These are phyloP conservation scores for Neodiprion virginianus DNA, from an alignment of 1,140 invertebrate species.

Conservation along the genomic window DNA sequence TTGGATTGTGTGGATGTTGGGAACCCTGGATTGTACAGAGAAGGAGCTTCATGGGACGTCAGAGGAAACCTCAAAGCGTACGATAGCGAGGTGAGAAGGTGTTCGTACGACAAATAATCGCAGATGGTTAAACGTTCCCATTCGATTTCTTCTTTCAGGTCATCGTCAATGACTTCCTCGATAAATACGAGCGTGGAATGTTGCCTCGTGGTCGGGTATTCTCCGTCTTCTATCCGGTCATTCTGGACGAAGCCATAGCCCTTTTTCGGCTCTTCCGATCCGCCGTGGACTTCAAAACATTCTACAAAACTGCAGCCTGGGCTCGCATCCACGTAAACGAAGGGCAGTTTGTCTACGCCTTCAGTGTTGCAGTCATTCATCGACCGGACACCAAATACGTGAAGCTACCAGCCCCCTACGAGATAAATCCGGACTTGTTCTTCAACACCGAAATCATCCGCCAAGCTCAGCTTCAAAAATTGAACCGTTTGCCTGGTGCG, in stretches of 20 bases:
- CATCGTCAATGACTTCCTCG: constrained; percentile 47
- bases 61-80: constrained; percentile 63
- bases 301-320: constrained; percentile 69
- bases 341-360: constrained; percentile 66
- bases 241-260: constrained; percentile 61
- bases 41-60: constrained; percentile 64
- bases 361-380: constrained; percentile 67
- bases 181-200: constrained; percentile 50
- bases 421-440: constrained; percentile 70
- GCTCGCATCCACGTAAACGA: constrained; percentile 67
- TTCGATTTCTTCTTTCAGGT: constrained; percentile 35
- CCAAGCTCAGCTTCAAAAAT: constrained; percentile 65
- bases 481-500: constrained; percentile 44
- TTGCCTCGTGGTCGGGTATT: constrained; percentile 65
- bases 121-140: not conserved
- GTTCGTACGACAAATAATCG: constrained; percentile 6
- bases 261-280: constrained; percentile 67
- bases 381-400: constrained; percentile 66
- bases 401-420: constrained; percentile 68
- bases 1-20: constrained; percentile 64
- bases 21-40: constrained; percentile 56
- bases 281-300: constrained; percentile 70
- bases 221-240: constrained; percentile 59
- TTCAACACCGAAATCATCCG: constrained; percentile 60
- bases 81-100: constrained; percentile 41